Evolutionary conservation across 2,113 vertebrate species (phyloP).

Genomic region (Scatophagus argus): DNA sequence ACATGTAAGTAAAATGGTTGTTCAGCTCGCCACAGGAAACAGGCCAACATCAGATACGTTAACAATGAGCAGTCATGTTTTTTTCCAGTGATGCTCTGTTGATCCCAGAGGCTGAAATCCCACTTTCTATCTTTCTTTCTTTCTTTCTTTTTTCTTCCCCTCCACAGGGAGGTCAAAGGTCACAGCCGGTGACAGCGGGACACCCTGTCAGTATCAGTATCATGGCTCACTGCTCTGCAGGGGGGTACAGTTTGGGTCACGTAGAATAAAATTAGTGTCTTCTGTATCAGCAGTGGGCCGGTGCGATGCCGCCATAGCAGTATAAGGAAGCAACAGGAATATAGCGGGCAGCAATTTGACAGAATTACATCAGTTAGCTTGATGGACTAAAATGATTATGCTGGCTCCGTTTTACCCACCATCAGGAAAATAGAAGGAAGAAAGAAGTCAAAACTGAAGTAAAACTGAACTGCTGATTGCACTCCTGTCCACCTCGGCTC

Average conservation of each 20-base stretch:
- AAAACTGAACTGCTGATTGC: no score
- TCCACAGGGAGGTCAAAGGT: conserved; percentile 20
- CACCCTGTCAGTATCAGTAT: neutral
- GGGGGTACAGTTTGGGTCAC: neutral
- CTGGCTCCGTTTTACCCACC: neutral
- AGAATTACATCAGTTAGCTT: conserved; percentile 28
- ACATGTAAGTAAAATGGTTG: neutral
- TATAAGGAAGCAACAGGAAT: neutral
- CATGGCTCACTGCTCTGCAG: neutral
- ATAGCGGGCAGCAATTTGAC: neutral
- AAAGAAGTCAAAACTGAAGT: no score
- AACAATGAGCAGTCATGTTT: neutral
- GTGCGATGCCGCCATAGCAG: neutral
- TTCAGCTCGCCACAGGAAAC: conserved; percentile 14
- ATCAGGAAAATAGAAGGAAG: neutral
- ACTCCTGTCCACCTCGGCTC: neutral
- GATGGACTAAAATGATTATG: neutral
- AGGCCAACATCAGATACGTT: neutral
- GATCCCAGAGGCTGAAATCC: neutral
- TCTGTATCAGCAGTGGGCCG: neutral
- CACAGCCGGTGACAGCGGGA: neutral
- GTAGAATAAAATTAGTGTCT: conserved; percentile 4
- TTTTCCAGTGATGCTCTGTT: neutral
- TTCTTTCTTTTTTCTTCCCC: neutral
- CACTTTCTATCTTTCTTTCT: no score